These are phyloP conservation scores for Ophioninae sp. DNA, from an alignment of 2,888 invertebrate genomes.

Conservation along the genomic window DNA sequence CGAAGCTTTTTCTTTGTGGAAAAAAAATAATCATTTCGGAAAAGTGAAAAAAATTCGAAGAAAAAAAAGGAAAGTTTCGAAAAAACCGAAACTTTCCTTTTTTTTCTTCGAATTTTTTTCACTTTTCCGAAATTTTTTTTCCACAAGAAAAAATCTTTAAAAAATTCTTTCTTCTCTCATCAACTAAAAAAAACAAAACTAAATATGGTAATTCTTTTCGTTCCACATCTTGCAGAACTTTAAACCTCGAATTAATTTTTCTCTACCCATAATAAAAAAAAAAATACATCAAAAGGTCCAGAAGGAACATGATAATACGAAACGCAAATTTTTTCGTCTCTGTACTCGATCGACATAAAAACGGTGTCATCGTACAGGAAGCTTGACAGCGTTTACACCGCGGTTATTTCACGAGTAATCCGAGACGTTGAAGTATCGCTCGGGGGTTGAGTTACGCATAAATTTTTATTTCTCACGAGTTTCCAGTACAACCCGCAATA, in stretches of 20 bases:
- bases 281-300: no score
- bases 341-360: not conserved
- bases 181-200: no score
- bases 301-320: not conserved
- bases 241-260: not conserved
- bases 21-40: no score
- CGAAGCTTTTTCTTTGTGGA: no score
- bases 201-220: no score
- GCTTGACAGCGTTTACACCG: not conserved
- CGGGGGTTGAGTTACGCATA: not conserved
- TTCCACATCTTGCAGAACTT: not conserved
- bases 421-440: conserved; percentile 1
- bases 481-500: not conserved
- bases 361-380: not conserved
- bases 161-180: no score
- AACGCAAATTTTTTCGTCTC: not conserved
- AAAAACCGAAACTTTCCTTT: no score
- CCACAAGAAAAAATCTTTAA: not conserved
- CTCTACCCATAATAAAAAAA: not conserved
- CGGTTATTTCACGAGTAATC: not conserved
- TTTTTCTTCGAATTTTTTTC: no score
- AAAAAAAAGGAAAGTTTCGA: no score
- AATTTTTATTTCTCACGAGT: not conserved
- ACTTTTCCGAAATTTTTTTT: no score
- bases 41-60: no score